Evolutionary conservation across 2,797 vertebrate genomes (phyloP).

Genomic region (Acanthiza pusilla): DNA sequence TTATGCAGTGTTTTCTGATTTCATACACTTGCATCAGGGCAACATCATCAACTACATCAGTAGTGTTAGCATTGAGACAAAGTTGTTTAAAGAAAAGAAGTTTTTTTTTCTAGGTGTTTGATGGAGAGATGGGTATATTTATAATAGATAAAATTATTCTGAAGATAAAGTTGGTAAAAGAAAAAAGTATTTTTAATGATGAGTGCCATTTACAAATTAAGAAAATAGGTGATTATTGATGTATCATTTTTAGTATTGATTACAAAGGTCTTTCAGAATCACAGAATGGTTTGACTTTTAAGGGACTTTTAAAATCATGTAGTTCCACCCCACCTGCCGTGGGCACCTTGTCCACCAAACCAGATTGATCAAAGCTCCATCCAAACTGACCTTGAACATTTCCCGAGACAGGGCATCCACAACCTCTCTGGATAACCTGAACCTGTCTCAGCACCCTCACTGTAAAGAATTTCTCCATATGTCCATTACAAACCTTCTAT

Average conservation of each 20-base stretch:
- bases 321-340: neutral
- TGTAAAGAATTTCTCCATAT: neutral
- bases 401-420: too few relatives aligned
- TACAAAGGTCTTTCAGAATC: neutral
- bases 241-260: neutral
- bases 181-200: neutral
- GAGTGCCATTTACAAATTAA: neutral
- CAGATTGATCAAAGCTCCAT: neutral
- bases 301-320: neutral
- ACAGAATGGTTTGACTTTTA: neutral
- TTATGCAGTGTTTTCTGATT: neutral
- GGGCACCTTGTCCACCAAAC: neutral
- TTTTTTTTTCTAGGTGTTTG: neutral
- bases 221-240: neutral
- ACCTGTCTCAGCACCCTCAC: neutral
- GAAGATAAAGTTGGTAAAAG: neutral
- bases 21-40: neutral
- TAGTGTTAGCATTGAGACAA: neutral
- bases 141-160: neutral
- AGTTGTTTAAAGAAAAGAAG: neutral
- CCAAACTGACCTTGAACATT: neutral
- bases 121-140: neutral
- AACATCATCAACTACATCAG: neutral
- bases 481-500: neutral
- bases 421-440: neutral